Evolutionary conservation across 2,888 invertebrate genomes (phyloP).

Genomic region (Lasioglossum zephyrum): DNA sequence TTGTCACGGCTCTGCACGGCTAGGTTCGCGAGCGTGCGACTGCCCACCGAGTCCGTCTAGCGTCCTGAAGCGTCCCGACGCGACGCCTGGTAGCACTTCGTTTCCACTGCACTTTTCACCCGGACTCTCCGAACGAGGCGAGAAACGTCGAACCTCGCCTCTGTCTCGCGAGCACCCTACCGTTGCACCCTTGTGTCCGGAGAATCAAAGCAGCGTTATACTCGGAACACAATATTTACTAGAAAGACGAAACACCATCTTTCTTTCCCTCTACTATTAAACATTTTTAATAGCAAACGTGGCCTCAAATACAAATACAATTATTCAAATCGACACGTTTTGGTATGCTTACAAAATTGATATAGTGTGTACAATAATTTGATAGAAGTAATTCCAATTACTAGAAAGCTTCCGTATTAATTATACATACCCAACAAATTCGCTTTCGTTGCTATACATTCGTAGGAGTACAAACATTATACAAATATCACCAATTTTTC

Average conservation of each 20-base stretch:
- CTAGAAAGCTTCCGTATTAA: neutral
- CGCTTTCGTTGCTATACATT: neutral
- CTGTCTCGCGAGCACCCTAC: neutral
- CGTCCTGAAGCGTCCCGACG: conserved; percentile 7
- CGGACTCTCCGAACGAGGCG: neutral
- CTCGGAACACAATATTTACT: neutral
- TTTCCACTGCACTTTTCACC: conserved; percentile 21
- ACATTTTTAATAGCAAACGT: no score
- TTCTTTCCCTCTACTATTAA: no score
- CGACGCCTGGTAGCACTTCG: conserved; percentile 5
- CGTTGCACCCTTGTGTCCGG: neutral
- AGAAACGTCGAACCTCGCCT: neutral
- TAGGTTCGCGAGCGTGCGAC: conserved; percentile 66
- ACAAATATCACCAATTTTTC: neutral
- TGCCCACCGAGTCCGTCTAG: conserved; percentile 34
- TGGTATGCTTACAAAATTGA: no score
- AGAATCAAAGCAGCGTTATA: neutral
- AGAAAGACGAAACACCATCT: no score
- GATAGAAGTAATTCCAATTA: no score
- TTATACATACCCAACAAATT: neutral
- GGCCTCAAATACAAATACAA: no score
- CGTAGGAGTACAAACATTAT: neutral
- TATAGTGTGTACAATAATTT: no score
- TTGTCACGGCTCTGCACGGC: conserved; percentile 66
- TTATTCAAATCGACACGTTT: no score